Evolutionary conservation across 92 coral and sea anemone genomes (phyloP), one percentile per base, ranked within the genome.

Genomic region (Bergia puertoricense): DNA sequence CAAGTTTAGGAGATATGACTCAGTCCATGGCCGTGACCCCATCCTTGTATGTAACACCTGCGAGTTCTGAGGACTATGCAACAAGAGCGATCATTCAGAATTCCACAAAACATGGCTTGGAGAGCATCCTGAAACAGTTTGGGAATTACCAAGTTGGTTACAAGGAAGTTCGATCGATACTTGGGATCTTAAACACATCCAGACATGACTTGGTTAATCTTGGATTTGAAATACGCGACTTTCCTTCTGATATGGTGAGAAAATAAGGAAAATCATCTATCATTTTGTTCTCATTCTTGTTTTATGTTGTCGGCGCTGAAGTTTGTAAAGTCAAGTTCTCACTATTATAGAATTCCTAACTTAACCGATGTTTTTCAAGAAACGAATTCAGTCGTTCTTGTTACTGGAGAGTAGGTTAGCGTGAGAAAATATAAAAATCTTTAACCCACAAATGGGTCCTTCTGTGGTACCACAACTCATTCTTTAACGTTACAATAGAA

Each of bases 61-160:
- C 92, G 22, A 93, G 98, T 45, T 38, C 90, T 8, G 96, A 88
- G 77, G 74, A 76, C 30, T 94, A 88, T 44, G 97, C 98, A 57
- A 82, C 98, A 18, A 76, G 85, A 13, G 74, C 91, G 22, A 88
- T 96, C 4, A 85, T 96, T 18, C 93, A 93, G 79, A 96, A 96
- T 82, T 90, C 98, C 30, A 92, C 97, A 15, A 88, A 54, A 7
- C 88, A 48, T 39, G 48, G 76, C 15, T 79, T 94, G 36, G 94
- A 85, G 23, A 82, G 88, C 41, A 75, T 94, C 37, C 80, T 92
- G 74, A 85, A 50, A 40, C 92, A 89, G 76, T 86, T 96, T n/a
- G 66, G 88, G 46, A 91, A 92, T 50, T 94, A 94, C 77, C 79
- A 89, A 20, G 90, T 96, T 45, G 92, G 90, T 46, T 83, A 91